Conservation (phyloP, 2,797 vertebrate genomes). For the Propithecus deckenii region DNA sequence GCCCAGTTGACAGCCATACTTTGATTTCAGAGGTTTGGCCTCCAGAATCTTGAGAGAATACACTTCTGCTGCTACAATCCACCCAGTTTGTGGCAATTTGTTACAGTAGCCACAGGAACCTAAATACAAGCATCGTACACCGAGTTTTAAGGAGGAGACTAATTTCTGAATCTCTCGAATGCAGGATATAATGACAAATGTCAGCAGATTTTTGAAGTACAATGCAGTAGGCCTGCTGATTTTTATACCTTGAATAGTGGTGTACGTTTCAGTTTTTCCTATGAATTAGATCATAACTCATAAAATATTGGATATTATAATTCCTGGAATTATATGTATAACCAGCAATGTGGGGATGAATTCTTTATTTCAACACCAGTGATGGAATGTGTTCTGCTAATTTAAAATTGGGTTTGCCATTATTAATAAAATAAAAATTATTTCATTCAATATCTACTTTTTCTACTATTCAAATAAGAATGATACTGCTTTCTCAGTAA, state of each 20-base stretch:
- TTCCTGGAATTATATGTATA: not conserved
- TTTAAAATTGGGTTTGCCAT: not conserved
- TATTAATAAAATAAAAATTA: not conserved
- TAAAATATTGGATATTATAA: not conserved
- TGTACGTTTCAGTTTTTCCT: not conserved
- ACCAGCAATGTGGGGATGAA: not conserved
- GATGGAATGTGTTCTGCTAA: not conserved
- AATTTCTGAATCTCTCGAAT: not conserved
- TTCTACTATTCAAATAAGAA: not conserved
- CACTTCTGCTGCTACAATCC: not conserved
- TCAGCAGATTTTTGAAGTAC: not conserved
- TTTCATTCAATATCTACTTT: not conserved
- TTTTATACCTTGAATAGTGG: not conserved
- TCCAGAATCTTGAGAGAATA: not conserved
- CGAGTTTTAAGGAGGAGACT: not conserved
- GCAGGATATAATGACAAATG: not conserved
- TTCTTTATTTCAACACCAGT: not conserved
- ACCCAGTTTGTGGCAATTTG: not conserved
- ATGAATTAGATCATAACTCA: not conserved
- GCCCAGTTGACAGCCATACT: not conserved
- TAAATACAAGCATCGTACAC: not conserved
- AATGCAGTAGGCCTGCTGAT: not conserved
- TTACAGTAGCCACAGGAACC: not conserved
- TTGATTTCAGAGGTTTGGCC: not conserved
- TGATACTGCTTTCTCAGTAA: not conserved